phyloP scores from a whole-genome alignment of 2,888 invertebrate species.

The Boloria euphrosyne region DNA sequence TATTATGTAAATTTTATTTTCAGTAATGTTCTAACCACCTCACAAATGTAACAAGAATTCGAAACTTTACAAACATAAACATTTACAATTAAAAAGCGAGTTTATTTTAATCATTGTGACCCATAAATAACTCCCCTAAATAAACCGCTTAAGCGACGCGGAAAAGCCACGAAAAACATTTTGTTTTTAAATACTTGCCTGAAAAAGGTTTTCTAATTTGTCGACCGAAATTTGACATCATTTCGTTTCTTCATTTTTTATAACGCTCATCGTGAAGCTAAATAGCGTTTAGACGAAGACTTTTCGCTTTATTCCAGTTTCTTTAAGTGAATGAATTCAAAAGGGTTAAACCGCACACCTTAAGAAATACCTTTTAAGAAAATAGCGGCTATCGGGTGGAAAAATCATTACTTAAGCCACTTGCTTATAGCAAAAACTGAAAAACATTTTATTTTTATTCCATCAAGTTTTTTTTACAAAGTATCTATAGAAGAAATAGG shows the following conservation, averaged over 20 bases:
- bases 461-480: conserved; percentile 25
- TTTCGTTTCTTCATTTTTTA: conserved; percentile 75
- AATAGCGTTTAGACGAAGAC: conserved; percentile 65
- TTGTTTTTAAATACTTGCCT: conserved; percentile 65
- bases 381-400: conserved; percentile 42
- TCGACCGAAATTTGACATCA: conserved; percentile 77
- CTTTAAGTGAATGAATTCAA: conserved; percentile 67
- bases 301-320: conserved; percentile 71
- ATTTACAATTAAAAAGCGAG: conserved; percentile 33
- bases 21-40: conserved; percentile 9
- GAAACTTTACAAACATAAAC: conserved; percentile 16
- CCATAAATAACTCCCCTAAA: conserved; percentile 38
- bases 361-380: conserved; percentile 67
- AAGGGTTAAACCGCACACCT: conserved; percentile 69
- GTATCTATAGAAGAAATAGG: not conserved
- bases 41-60: conserved; percentile 10
- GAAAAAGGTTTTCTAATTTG: conserved; percentile 78
- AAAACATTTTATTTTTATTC: conserved; percentile 33
- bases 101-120: conserved; percentile 34
- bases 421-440: conserved; percentile 33
- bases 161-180: conserved; percentile 49
- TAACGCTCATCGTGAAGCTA: conserved; percentile 77
- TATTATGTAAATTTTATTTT: not conserved
- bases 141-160: conserved; percentile 40
- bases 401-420: conserved; percentile 37